Conservation (phyloP, 2,888 invertebrate genomes). For the Melipona bicolor region DNA sequence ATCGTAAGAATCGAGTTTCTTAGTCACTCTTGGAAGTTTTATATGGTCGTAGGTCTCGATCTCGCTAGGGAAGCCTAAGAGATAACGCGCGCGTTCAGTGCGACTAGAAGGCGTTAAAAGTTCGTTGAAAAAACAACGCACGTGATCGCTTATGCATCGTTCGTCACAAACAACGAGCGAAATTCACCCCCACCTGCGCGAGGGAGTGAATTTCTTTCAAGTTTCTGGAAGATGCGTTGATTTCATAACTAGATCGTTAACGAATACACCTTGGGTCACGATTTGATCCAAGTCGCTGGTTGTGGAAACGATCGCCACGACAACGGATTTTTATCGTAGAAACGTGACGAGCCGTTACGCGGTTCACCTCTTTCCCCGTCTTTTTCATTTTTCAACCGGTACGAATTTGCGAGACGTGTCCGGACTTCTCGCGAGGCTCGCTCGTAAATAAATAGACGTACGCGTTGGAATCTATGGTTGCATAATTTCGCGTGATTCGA, state of each 20-base stretch:
- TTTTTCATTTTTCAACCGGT: not conserved
- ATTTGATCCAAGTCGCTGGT: not conserved
- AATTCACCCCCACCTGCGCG: conserved; percentile 26
- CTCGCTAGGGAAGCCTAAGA: not conserved
- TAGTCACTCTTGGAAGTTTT: conserved; percentile 1
- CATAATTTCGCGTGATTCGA: conserved; percentile 27
- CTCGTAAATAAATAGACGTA: conserved; percentile 22
- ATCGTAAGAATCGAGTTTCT: conserved; percentile 37
- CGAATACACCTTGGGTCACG: not conserved
- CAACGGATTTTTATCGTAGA: conserved; percentile 33
- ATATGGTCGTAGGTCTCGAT: not conserved
- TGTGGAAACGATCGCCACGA: not conserved
- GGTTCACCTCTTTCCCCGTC: conserved; percentile 10
- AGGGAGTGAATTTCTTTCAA: conserved; percentile 27
- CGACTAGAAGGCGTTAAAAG: not conserved
- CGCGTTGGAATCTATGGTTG: conserved; percentile 15
- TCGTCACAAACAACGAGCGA: conserved; percentile 8
- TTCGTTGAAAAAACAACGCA: not conserved
- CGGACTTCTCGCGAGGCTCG: conserved; percentile 40
- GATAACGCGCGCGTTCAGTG: not conserved
- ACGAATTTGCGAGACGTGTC: conserved; percentile 23
- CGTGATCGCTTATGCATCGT: conserved; percentile 25
- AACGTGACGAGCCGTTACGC: conserved; percentile 27
- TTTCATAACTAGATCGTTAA: conserved; percentile 9
- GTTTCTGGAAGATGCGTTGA: conserved; percentile 26